Evolutionary conservation across 2,797 vertebrate species (phyloP), one percentile per base, ranked within the genome.

Genomic region (Nannoperca australis): DNA sequence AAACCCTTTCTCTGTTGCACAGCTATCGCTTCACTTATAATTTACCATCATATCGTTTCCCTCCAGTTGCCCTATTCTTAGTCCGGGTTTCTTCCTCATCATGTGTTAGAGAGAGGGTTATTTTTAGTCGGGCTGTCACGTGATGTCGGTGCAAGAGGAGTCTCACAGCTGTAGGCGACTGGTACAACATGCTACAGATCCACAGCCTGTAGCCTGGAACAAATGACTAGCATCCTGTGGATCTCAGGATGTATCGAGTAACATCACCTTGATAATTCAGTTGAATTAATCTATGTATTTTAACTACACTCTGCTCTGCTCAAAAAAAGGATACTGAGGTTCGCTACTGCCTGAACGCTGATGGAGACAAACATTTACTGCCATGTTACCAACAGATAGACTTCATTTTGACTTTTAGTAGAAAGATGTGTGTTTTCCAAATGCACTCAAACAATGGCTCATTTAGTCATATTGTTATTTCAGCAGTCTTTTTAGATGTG

Each of bases 121-220:
- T 93, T 93, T 93, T 92, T 93, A 93, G 89, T 80, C 55, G 9
- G 50, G 54, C 74, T 32, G 61, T 87, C 92, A 92, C 72, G 80
- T 93, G 91, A 89, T 12, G 69, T 63, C 74, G 67, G 79, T 45
- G 77, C 59, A 56, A 79, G 78, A 50, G 47, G 78, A 87, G 87
- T 78, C 86, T 87, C 82, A 51, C 82, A 82, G 84, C 88, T 91
- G 91, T 83, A 85, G 81, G 80, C 77, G 84, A 74, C 79, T 66
- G 68, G 64, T 81, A 60, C 55, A 58, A 85, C 81, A 83, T 61
- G 61, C 38, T 73, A 69, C 62, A 79, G 17, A 82, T 45, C 68
- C 76, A 76, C 77, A 70, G 74, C 70, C 73, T n/a, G 76, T 30
- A 68, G 59, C 22, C 38, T 53, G 73, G 30, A 71, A 73, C 50